A percentile compares a stretch with the other conserved stretches of the same genome.
Conservation (phyloP, 2,113 vertebrate species). For the Sisor rabdophorus region DNA sequence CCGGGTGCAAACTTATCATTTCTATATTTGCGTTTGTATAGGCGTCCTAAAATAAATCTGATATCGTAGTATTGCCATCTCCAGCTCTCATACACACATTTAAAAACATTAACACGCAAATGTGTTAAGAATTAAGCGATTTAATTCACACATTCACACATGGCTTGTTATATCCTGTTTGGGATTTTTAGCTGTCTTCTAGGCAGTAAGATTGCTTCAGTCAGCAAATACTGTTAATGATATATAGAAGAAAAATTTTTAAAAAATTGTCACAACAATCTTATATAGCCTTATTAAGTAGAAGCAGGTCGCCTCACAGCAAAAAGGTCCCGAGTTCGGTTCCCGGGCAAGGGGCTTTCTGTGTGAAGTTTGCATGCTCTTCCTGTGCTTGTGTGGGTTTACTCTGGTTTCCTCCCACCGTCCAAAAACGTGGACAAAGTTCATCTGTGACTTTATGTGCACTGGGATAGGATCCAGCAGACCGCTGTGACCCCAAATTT, state of each 20-base stretch:
- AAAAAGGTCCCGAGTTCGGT: too few relatives aligned
- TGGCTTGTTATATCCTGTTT: slow-evolving; percentile 44
- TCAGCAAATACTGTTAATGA: slow-evolving; percentile 34
- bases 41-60: slow-evolving; percentile 15
- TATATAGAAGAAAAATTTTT: slow-evolving; percentile 31
- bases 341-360: too few relatives aligned
- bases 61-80: slow-evolving; percentile 1
- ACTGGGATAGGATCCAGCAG: too few relatives aligned
- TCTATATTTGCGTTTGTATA: neutral
- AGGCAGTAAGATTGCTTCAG: slow-evolving; percentile 23
- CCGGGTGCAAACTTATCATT: neutral
- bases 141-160: slow-evolving; percentile 36
- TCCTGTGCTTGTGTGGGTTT: too few relatives aligned
- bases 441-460: too few relatives aligned
- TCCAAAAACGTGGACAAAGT: too few relatives aligned
- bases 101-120: slow-evolving; percentile 6
- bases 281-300: neutral
- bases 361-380: too few relatives aligned
- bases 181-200: slow-evolving; percentile 34
- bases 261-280: slow-evolving; percentile 3
- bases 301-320: too few relatives aligned
- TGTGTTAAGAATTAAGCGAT: slow-evolving; percentile 31
- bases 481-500: too few relatives aligned
- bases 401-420: too few relatives aligned
- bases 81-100: slow-evolving; percentile 29